phyloP scores from a whole-genome alignment of 2,888 invertebrate species.

The Xylota sylvarum region DNA sequence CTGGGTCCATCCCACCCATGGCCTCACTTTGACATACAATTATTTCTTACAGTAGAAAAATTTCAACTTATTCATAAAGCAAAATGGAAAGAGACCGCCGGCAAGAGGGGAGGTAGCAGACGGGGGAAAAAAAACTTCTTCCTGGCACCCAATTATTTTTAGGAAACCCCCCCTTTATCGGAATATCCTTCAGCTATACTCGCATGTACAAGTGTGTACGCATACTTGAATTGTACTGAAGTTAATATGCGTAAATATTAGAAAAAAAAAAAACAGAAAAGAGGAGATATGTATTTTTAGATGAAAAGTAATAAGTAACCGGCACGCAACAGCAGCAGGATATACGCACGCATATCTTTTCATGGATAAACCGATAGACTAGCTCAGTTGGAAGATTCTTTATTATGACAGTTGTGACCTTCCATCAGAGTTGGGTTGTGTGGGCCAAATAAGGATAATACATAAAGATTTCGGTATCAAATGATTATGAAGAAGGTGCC shows the following conservation, averaged over 20 bases:
- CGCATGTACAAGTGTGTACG: constrained; percentile 18
- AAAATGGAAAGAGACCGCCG: not conserved
- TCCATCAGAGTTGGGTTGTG: not conserved
- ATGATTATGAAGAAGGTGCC: constrained; percentile 38
- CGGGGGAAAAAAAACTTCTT: constrained; percentile 24
- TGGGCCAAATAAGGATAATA: constrained; percentile 1
- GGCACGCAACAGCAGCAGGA: constrained; percentile 3
- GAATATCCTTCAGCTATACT: constrained; percentile 31
- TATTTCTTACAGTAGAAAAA: constrained; percentile 30
- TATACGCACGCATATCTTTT: not conserved
- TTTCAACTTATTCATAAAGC: constrained; percentile 29
- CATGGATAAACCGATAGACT: constrained; percentile 9
- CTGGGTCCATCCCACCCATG: not conserved
- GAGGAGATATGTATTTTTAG: constrained; percentile 25
- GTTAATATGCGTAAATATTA: constrained; percentile 47
- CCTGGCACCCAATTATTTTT: constrained; percentile 60
- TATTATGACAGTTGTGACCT: constrained; percentile 39
- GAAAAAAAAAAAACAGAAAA: constrained; percentile 17
- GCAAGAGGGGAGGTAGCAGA: not conserved
- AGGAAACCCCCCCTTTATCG: constrained; percentile 1
- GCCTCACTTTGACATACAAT: constrained; percentile 23
- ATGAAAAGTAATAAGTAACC: constrained; percentile 32
- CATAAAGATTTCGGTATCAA: constrained; percentile 26
- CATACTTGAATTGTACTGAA: constrained; percentile 21
- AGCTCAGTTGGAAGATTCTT: constrained; percentile 29